Base-by-base conservation (phyloP, 1,140 invertebrate genomes). In the Pollicipes pollicipes region DNA sequence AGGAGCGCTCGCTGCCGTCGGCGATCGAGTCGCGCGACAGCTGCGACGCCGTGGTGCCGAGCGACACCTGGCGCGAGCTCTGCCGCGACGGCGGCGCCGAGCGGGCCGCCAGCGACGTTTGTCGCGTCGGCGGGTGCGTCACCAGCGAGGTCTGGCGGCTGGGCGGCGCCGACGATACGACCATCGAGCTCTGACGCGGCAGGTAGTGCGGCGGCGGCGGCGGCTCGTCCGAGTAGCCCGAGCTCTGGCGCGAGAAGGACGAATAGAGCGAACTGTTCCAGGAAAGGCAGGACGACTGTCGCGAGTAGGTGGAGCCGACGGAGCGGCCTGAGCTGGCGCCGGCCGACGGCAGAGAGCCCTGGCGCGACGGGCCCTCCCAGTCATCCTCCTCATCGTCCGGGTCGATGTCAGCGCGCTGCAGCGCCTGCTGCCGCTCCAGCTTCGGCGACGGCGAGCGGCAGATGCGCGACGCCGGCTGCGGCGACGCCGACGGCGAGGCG, bases 341-440 rank as follows among this genome's bases (percentile, higher is more conserved):
- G n/a, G 17, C 64, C n/a, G n/a, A 28, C n/a, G 64, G 27, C 21
- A 58, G 8, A 10, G 45, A 58, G 45, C 45, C 24, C 27, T 66
- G 27, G 3, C n/a, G n/a, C n/a, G 64, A 66, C n/a, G 17, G 8
- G 3, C 10, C 28, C 64, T 27, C 27, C 3, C 10, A 4, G 10
- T 66, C 64, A 10, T 66, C 64, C 3, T 27, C n/a, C 6, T 66
- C 64, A 16, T 28, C 28, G 8, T 66, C 64, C 3, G 64, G 64
- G 10, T 66, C 64, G 64, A 27, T 4, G 27, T 66, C 64, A 10
- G n/a, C 27, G 27, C 64, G 64, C 27, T 66, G n/a, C 29, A 31
- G 70, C 31, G 90, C 90, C 77, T 90, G 88, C 77, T 91, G 88
- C 13, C 89, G 82, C 64, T 89, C 87, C 35, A 87, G 71, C 70